Conservation (phyloP, 1,140 invertebrate species). For the Lerema accius region DNA sequence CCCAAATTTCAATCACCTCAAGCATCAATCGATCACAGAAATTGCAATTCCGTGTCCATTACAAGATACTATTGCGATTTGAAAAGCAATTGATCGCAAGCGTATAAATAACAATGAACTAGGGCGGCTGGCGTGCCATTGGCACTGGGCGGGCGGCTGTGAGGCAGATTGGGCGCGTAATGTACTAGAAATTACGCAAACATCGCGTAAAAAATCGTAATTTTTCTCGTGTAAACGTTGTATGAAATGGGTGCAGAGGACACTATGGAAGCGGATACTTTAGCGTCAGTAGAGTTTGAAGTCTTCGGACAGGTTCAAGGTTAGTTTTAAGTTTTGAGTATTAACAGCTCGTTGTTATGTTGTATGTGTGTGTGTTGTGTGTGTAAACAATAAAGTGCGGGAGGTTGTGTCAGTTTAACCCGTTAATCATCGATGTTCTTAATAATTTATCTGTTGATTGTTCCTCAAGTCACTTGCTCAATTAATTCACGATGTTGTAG, state of each 20-base stretch:
- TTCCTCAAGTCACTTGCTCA: too few species aligned
- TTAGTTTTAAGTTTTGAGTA: too few species aligned
- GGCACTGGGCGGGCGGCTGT: conserved; percentile 59
- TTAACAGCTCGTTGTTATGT: too few species aligned
- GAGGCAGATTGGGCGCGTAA: conserved; percentile 26
- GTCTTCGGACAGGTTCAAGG: conserved; percentile 95
- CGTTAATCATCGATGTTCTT: too few species aligned
- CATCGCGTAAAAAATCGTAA: conserved; percentile 28
- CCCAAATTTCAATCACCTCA: too few species aligned
- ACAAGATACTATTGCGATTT: conserved; percentile 11
- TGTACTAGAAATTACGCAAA: conserved; percentile 27
- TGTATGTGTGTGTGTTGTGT: too few species aligned
- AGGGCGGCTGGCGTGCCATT: conserved; percentile 32
- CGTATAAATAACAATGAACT: conserved; percentile 36
- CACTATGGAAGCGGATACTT: conserved; percentile 75
- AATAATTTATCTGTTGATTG: too few species aligned
- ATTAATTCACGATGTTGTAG: too few species aligned
- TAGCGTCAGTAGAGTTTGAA: conserved; percentile 93
- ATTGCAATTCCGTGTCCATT: conserved; percentile 4
- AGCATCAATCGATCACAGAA: background rate
- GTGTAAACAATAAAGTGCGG: too few species aligned
- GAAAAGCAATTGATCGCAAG: conserved; percentile 23
- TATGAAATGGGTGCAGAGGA: conserved; percentile 83
- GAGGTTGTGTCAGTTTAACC: too few species aligned
- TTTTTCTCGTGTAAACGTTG: too few species aligned